Base-by-base conservation (phyloP, 2,888 invertebrate species). In the Theodoxus fluviatilis region DNA sequence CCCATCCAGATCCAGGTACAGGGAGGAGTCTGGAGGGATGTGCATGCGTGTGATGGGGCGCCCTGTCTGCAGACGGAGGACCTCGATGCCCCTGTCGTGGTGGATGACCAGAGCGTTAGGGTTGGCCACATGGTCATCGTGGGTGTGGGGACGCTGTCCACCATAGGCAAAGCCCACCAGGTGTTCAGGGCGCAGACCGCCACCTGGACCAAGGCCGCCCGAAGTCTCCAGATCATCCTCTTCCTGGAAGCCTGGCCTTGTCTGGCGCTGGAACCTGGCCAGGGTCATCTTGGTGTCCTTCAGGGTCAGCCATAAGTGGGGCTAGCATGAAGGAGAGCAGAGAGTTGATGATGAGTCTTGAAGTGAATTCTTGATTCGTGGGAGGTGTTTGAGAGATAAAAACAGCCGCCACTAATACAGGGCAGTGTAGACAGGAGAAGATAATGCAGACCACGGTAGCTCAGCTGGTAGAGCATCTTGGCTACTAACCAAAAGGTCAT, bases 91-190 rank as follows among this genome's bases (percentile, higher is more conserved):
- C 55, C 78, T 78, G 22, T 83, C 80, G 57, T 81, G 80, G 65
- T 81, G 80, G 9, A 83, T 79, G 31, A 84, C 79, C 7, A 84
- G 73, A 15, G 79, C 80, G 40, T 83, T 84, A 18, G 85, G 83
- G 68, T 84, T 81, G 15, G 73, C 66, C 1, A 83, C 75, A 72
- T 84, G 84, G 70, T 84, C 84, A 55, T 77, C 75, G 37, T 76
- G 75, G 69, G 79, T 82, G 73, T 84, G 84, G 6, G 84, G 84
- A 31, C 81, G 72, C 35, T 81, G 81, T 0, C 83, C 84, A 18
- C 84, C 84, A 73, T 84, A 84, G 4, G 82, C 81, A 74, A 81
- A 81, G 0, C 84, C 84, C 18, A 75, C 74, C 2, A 79, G 69
- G 64, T 78, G 78, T 25, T 79, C 75, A 9, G 75, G 73, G 9